phyloP scores from a whole-genome alignment of 2,888 invertebrate genomes.

The Thereva nobilitata region DNA sequence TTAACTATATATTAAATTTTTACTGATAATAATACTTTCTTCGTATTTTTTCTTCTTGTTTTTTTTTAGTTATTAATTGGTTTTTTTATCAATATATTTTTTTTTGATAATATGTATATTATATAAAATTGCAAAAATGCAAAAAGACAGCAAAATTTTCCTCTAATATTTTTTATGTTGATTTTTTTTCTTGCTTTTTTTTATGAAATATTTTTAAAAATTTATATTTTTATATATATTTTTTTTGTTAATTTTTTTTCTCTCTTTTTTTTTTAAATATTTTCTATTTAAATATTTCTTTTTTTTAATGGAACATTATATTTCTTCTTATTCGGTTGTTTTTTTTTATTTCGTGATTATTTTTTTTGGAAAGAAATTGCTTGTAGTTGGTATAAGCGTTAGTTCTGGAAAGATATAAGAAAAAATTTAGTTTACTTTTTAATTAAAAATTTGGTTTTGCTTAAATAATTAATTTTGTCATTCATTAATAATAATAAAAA shows the following conservation, averaged over 20 bases:
- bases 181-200: conserved; percentile 38
- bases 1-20: conserved; percentile 30
- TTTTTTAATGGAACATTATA: conserved; percentile 55
- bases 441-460: too few species aligned
- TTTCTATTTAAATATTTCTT: conserved; percentile 24
- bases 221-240: conserved; percentile 46
- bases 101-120: conserved; percentile 43
- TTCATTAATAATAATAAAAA: too few species aligned
- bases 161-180: conserved; percentile 44
- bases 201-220: conserved; percentile 31
- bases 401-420: too few species aligned
- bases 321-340: conserved; percentile 40
- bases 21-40: conserved; percentile 40
- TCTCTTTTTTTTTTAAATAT: conserved; percentile 36
- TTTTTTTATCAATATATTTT: conserved; percentile 43
- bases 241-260: conserved; percentile 41
- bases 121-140: conserved; percentile 60
- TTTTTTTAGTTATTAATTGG: conserved; percentile 42
- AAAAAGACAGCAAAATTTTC: conserved; percentile 55
- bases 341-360: conserved; percentile 35
- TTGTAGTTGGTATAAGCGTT: conserved; percentile 19
- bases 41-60: conserved; percentile 40
- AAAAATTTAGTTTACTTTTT: too few species aligned
- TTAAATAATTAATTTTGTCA: too few species aligned
- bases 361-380: conserved; percentile 35